phyloP scores from a whole-genome alignment of 2,113 vertebrate genomes.

The Hippocampus barbouri region DNA sequence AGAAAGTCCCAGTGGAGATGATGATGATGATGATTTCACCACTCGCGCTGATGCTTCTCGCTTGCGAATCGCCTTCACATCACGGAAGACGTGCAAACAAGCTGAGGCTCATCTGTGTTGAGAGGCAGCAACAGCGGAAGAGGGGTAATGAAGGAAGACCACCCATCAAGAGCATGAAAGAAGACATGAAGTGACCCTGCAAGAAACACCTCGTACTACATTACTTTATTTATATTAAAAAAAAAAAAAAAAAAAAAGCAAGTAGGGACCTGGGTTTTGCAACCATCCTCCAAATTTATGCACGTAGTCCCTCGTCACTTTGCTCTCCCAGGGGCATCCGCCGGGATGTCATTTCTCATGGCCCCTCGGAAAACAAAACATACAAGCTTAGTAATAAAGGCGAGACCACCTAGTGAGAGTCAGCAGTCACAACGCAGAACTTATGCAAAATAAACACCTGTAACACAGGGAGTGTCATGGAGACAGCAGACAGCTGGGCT shows the following conservation, averaged over 20 bases:
- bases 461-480: conserved; percentile 41
- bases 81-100: conserved; percentile 61
- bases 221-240: background rate
- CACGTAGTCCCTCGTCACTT: background rate
- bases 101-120: conserved; percentile 43
- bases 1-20: conserved; percentile 38
- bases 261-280: no score
- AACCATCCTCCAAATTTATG: no score
- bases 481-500: conserved; percentile 26
- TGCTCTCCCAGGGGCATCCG: conserved; percentile 40
- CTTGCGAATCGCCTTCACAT: conserved; percentile 72
- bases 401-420: conserved; percentile 67
- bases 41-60: conserved; percentile 69
- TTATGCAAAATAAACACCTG: conserved; percentile 64
- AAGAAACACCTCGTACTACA: conserved; percentile 29
- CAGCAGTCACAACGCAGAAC: conserved; percentile 35
- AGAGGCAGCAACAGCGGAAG: conserved; percentile 21
- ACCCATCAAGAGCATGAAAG: conserved; percentile 61
- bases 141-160: conserved; percentile 27
- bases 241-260: background rate
- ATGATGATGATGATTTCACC: conserved; percentile 66
- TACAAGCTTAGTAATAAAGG: conserved; percentile 54
- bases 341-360: conserved; percentile 69
- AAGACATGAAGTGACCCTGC: conserved; percentile 43
- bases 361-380: conserved; percentile 74